These are phyloP conservation scores for Enteromius fasciolatus DNA, from an alignment of 2,797 vertebrate genomes.

Conservation along the genomic window DNA sequence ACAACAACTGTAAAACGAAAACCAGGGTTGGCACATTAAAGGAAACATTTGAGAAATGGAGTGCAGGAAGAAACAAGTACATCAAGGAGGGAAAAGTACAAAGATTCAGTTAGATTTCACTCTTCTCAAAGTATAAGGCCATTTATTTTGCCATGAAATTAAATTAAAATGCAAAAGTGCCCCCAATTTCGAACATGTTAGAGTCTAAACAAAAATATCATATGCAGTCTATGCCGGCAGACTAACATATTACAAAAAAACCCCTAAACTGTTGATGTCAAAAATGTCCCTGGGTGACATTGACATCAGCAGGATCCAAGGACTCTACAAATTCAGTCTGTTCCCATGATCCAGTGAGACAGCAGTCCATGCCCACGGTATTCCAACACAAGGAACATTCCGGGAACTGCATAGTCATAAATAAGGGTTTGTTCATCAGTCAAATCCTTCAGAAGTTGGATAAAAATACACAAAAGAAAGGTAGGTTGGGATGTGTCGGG, in stretches of 20 bases:
- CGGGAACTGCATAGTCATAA: conserved; percentile 65
- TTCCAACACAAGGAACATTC: conserved; percentile 36
- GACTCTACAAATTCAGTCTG: conserved; percentile 19
- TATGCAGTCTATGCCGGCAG: conserved; percentile 39
- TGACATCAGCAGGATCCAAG: conserved; percentile 11
- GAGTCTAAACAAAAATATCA: conserved; percentile 22
- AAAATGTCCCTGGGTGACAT: neutral
- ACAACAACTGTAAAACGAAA: conserved; percentile 20
- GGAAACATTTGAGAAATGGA: neutral
- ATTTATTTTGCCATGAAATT: conserved; percentile 48
- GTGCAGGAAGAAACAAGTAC: conserved; percentile 24
- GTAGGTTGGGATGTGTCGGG: conserved; percentile 28
- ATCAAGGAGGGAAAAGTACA: conserved; percentile 14
- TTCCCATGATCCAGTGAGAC: conserved; percentile 37
- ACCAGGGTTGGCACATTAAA: conserved; percentile 49
- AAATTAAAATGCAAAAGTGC: conserved; percentile 48
- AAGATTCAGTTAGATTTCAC: conserved; percentile 28
- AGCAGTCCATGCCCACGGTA: conserved; percentile 24
- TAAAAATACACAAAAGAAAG: conserved; percentile 42
- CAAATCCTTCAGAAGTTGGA: conserved; percentile 46
- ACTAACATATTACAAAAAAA: conserved; percentile 21
- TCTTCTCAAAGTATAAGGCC: conserved; percentile 40
- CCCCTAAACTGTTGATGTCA: neutral
- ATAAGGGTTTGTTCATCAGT: conserved; percentile 52
- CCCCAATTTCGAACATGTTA: conserved; percentile 32